Base-by-base conservation (phyloP, 2,888 invertebrate genomes). In the Leptinotarsa tumamoca region DNA sequence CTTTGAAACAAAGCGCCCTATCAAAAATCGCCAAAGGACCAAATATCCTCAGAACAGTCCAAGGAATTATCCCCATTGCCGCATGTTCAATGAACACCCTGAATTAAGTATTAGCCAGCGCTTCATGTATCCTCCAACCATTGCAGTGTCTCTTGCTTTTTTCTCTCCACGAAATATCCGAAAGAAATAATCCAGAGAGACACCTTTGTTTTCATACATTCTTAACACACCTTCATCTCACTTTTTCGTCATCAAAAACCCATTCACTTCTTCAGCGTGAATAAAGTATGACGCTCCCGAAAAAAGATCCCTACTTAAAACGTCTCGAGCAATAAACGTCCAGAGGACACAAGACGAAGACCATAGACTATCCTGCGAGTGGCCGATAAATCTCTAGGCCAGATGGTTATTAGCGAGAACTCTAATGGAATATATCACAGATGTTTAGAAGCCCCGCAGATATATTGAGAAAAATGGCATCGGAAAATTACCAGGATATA, bases 391-490 rank as follows among this genome's bases (percentile, higher is more conserved):
- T 74, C 73, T 75, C 67, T 73, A 67, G 81, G 78, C 82, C 84
- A 85, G 85, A 85, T 86, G 85, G 86, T 86, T 86, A 86, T 86
- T 85, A 85, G 85, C 86, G 84, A 82, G 85, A 86, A 85, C 83
- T 86, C 85, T 84, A 83, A 87, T 87, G 86, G 87, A 87, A 88
- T 87, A 87, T 87, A 87, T 87, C 86, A 85, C 86, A 85, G 86
- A 87, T 87, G 87, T 86, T 87, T 86, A 85, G 86, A 84, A 83
- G 85, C 83, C 82, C 82, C 82, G 82, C 83, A 86, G 84, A 86
- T 86, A 86, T 87, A 88, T 88, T 87, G 87, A 87, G 88, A 88
- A 88, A 88, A 88, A 88, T 88, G 86, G 87, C 85, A 86, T 84
- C 84, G 84, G 86, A 84, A 87, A 88, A 88, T 88, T 88, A 88